phyloP scores from a whole-genome alignment of 2,113 vertebrate species.

The Felis chaus region DNA sequence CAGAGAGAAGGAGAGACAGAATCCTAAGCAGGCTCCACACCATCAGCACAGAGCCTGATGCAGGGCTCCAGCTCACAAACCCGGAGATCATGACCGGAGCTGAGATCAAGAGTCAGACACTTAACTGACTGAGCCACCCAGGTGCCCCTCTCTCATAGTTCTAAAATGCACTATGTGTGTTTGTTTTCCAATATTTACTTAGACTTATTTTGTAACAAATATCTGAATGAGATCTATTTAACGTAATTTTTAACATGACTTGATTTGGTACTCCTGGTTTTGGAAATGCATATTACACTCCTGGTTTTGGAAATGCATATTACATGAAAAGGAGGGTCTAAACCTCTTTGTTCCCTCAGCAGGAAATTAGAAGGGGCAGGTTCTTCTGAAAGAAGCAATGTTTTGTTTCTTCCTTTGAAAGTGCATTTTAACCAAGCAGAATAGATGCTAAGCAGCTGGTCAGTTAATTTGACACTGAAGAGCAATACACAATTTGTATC shows the following conservation, averaged over 20 bases:
- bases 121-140: background rate
- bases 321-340: background rate
- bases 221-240: conserved; percentile 12
- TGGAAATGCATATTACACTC: background rate
- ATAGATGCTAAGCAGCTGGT: background rate
- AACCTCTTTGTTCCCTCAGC: background rate
- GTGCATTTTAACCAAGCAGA: conserved; percentile 19
- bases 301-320: background rate
- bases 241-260: background rate
- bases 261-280: background rate
- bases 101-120: too few species aligned
- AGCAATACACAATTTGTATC: conserved; percentile 9
- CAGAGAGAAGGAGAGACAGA: too few species aligned
- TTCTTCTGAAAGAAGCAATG: conserved; percentile 36
- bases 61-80: too few species aligned
- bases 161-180: background rate
- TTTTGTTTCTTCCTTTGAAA: conserved; percentile 26
- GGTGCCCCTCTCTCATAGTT: background rate
- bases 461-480: conserved; percentile 10
- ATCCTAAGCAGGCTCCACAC: too few species aligned
- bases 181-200: conserved; percentile 40
- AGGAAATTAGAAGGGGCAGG: background rate
- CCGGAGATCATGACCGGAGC: too few species aligned
- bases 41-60: too few species aligned
- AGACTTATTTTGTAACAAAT: conserved; percentile 12